Percentiles rank a stretch among this genome's conserved stretches.
phyloP scores from a whole-genome alignment of 2,888 invertebrate species.

The Pherbina coryleti region DNA sequence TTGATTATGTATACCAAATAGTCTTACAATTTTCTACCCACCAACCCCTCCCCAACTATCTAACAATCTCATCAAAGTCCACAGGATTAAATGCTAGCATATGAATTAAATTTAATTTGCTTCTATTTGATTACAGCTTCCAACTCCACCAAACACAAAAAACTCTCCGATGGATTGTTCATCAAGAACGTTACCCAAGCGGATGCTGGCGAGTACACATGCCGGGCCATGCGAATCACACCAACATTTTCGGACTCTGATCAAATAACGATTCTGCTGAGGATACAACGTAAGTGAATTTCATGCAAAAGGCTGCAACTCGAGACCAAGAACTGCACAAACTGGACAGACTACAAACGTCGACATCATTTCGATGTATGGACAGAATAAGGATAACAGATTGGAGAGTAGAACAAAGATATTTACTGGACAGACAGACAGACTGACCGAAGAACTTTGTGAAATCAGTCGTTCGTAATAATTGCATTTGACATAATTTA shows the following conservation, averaged over 20 bases:
- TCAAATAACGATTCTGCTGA: conserved; percentile 72
- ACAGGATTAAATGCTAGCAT: too few species aligned
- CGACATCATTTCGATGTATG: too few species aligned
- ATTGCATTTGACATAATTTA: conserved; percentile 8
- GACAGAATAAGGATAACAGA: neutral
- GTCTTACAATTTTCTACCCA: too few species aligned
- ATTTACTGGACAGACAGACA: neutral
- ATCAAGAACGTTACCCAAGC: conserved; percentile 72
- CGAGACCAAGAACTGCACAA: neutral
- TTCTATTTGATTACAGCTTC: conserved; percentile 56
- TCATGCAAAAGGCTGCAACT: neutral
- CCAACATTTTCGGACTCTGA: conserved; percentile 71
- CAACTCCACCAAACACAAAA: conserved; percentile 69
- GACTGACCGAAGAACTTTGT: neutral
- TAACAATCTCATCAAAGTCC: too few species aligned
- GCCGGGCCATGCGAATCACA: conserved; percentile 72
- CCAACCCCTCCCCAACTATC: too few species aligned
- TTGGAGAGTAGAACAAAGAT: neutral
- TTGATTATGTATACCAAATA: too few species aligned
- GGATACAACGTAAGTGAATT: conserved; percentile 73
- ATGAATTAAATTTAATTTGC: neutral
- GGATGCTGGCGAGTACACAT: conserved; percentile 73
- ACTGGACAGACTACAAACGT: neutral
- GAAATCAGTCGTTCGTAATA: neutral
- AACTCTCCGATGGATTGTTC: conserved; percentile 72